Evolutionary conservation across 2,113 vertebrate species (phyloP).

Genomic region (Scalopus aquaticus): DNA sequence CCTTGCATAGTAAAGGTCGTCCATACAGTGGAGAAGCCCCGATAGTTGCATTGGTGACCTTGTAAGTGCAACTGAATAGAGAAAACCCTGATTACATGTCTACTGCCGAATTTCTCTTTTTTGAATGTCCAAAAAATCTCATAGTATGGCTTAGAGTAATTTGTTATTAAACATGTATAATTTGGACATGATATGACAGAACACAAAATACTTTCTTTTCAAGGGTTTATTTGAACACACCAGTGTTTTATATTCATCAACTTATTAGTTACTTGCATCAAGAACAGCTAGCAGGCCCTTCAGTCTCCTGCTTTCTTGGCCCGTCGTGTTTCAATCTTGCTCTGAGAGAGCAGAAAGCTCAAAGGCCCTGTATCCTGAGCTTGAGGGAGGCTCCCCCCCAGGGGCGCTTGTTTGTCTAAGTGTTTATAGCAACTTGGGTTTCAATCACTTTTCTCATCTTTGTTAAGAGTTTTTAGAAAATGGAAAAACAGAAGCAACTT

Average conservation of each 20-base stretch:
- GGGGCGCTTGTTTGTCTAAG: background rate
- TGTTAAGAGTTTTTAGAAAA: background rate
- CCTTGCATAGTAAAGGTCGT: background rate
- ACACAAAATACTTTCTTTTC: background rate
- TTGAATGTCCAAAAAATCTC: background rate
- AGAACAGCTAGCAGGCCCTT: background rate
- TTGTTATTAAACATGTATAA: background rate
- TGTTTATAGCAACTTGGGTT: background rate
- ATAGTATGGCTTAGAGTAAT: background rate
- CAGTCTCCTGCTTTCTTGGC: background rate
- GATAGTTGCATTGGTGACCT: background rate
- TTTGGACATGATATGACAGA: background rate
- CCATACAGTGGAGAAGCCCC: background rate
- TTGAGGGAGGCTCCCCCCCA: accelerated
- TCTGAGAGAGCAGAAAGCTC: background rate
- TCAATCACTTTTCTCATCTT: background rate
- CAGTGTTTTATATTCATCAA: background rate
- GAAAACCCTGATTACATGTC: background rate
- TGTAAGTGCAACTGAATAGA: background rate
- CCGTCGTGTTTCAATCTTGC: background rate
- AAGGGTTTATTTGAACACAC: background rate
- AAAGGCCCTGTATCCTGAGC: background rate
- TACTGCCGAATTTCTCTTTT: background rate
- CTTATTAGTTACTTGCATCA: accelerated
- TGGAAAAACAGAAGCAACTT: background rate